Conservation (phyloP, 1,140 invertebrate genomes). For the Lethrus apterus region DNA sequence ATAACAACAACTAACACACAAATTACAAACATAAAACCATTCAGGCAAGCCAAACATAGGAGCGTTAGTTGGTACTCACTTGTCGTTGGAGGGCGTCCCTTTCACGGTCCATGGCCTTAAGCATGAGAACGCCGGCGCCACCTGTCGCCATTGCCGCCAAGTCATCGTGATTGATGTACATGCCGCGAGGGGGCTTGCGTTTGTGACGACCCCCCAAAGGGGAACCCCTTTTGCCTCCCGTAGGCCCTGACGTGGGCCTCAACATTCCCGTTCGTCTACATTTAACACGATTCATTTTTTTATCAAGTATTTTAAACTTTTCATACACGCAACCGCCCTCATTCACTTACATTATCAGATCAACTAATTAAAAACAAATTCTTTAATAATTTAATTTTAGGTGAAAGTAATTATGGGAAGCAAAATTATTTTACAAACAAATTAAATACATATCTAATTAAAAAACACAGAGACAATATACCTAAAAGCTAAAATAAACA, state of each 20-base stretch:
- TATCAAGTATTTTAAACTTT: too few relatives aligned
- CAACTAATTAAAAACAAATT: too few relatives aligned
- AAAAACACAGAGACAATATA: too few relatives aligned
- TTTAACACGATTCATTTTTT: too few relatives aligned
- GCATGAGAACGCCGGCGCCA: slow-evolving; percentile 58
- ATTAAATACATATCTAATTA: too few relatives aligned
- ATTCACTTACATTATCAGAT: too few relatives aligned
- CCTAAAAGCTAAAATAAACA: too few relatives aligned
- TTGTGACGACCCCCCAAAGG: slow-evolving; percentile 71
- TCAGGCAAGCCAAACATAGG: too few relatives aligned
- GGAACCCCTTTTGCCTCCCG: slow-evolving; percentile 41
- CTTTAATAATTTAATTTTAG: too few relatives aligned
- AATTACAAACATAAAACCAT: not conserved
- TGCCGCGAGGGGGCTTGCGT: slow-evolving; percentile 87
- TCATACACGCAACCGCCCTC: too few relatives aligned
- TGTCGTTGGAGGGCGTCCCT: slow-evolving; percentile 88
- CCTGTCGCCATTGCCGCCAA: slow-evolving; percentile 75
- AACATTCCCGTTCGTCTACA: slow-evolving; percentile 66
- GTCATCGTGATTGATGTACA: slow-evolving; percentile 96
- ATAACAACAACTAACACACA: slow-evolving; percentile 1
- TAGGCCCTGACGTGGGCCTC: slow-evolving; percentile 62
- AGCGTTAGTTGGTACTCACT: slow-evolving; percentile 58
- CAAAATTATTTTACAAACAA: too few relatives aligned
- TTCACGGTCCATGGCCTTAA: slow-evolving; percentile 87
- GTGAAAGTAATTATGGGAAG: too few relatives aligned